These are phyloP conservation scores for Lasioglossum oenotherae DNA, from an alignment of 2,888 invertebrate species.

Conservation along the genomic window DNA sequence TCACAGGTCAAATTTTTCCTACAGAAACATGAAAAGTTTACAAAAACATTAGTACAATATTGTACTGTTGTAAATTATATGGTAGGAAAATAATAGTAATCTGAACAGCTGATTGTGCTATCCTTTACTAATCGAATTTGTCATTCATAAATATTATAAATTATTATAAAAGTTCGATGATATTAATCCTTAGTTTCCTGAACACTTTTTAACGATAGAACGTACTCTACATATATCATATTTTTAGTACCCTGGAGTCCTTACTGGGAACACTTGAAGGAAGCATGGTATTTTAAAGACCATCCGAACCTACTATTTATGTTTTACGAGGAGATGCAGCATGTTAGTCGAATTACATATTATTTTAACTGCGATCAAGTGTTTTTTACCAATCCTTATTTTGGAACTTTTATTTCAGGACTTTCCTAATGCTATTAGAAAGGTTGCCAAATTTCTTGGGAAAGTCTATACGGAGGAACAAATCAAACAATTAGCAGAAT, in stretches of 20 bases:
- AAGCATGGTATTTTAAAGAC: slow-evolving; percentile 89
- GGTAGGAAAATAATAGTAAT: neutral
- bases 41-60: neutral
- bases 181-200: neutral
- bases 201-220: neutral
- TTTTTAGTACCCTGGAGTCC: slow-evolving; percentile 89
- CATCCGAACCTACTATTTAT: slow-evolving; percentile 90
- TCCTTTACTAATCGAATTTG: neutral
- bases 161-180: neutral
- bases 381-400: slow-evolving; percentile 18
- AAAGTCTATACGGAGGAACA: slow-evolving; percentile 87
- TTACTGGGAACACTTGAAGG: slow-evolving; percentile 91
- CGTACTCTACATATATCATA: no score
- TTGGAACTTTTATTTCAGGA: slow-evolving; percentile 85
- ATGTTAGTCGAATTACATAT: slow-evolving; percentile 84
- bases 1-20: neutral
- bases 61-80: neutral
- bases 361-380: neutral
- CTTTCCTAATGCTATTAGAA: slow-evolving; percentile 86
- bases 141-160: neutral
- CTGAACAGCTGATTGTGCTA: neutral
- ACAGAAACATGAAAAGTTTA: neutral
- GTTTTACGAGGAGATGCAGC: slow-evolving; percentile 92
- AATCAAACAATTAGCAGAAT: slow-evolving; percentile 87
- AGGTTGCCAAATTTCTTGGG: slow-evolving; percentile 87